Percentiles rank a stretch among this genome's conserved stretches.
Evolutionary conservation across 1,140 invertebrate species (phyloP).

Genomic region (Magallana ariakensis): DNA sequence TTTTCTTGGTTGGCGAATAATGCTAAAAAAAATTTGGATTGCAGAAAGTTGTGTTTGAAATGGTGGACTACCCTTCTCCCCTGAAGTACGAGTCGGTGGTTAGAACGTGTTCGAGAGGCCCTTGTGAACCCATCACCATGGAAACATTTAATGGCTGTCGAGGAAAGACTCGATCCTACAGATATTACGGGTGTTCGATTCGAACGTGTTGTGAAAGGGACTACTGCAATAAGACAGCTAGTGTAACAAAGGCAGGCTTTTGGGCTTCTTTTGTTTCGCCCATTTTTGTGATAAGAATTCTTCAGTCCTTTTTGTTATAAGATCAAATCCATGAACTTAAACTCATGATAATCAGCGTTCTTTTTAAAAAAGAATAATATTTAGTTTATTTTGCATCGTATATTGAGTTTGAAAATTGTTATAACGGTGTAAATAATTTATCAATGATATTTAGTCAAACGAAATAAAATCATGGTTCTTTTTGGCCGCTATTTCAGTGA

Average conservation of each 20-base stretch:
- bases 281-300: not conserved
- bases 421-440: no score
- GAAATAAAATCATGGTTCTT: no score
- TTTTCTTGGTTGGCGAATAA: no score
- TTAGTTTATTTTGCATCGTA: not conserved
- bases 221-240: not conserved
- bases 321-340: not conserved
- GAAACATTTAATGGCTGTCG: constrained; percentile 4
- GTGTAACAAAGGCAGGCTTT: no score
- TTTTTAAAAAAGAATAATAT: not conserved
- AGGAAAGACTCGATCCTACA: not conserved
- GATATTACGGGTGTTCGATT: not conserved
- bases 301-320: not conserved
- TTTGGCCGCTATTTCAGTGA: no score
- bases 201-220: not conserved
- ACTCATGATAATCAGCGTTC: not conserved
- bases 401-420: no score
- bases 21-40: not conserved
- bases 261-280: not conserved
- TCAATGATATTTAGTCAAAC: no score
- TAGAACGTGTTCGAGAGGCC: not conserved
- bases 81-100: not conserved
- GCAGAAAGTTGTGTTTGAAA: constrained; percentile 19
- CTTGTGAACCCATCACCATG: not conserved
- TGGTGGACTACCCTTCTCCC: not conserved